Evolutionary conservation across 2,888 invertebrate genomes (phyloP).

Genomic region (Tinea semifulvella): DNA sequence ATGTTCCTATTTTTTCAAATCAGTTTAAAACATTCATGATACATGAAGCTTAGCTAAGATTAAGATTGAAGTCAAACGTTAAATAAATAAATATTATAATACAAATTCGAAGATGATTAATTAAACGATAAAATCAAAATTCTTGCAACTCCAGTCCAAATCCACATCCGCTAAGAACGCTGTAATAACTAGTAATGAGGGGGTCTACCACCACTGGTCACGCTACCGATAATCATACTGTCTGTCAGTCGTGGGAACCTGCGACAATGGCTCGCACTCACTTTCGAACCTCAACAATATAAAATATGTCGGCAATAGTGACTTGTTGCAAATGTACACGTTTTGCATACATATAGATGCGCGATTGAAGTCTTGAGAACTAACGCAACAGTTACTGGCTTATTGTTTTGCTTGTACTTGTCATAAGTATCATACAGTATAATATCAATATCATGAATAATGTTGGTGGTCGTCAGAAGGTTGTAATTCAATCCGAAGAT

Average conservation of each 20-base stretch:
- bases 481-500: no score
- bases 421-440: no score
- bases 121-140: no score
- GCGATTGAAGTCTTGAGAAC: conserved; percentile 9
- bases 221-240: conserved; percentile 21
- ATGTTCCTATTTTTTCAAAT: no score
- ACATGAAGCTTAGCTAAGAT: no score
- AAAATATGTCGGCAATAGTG: conserved; percentile 2
- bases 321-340: conserved; percentile 11
- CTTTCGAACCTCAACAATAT: conserved; percentile 14
- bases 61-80: no score
- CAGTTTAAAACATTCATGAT: no score
- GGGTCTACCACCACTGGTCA: conserved; percentile 17
- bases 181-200: conserved; percentile 20
- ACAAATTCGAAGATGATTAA: no score
- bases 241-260: conserved; percentile 20
- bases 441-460: no score
- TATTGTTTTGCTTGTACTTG: conserved; percentile 4
- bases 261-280: conserved; percentile 12
- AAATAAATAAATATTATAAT: no score
- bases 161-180: conserved; percentile 16
- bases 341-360: conserved; percentile 12
- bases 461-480: no score
- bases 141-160: no score
- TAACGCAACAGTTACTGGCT: background rate